phyloP scores from a whole-genome alignment of 2,888 invertebrate genomes.

The Lasioglossum marginatum region DNA sequence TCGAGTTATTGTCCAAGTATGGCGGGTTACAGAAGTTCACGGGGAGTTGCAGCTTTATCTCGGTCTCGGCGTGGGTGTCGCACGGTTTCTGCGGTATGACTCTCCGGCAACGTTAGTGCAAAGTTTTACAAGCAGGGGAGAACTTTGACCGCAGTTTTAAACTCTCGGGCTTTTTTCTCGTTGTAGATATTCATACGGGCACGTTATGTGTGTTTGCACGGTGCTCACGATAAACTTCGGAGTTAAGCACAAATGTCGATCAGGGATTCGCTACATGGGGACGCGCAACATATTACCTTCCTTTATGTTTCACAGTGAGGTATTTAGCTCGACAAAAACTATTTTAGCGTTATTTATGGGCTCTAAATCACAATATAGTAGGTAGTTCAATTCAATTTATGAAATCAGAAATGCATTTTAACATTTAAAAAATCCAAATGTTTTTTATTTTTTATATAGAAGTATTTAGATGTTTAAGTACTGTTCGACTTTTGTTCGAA shows the following conservation, averaged over 20 bases:
- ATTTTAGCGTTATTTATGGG: no score
- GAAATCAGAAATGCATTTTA: no score
- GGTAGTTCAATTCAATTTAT: no score
- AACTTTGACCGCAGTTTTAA: conserved; percentile 53
- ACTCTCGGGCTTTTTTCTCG: conserved; percentile 35
- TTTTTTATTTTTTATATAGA: no score
- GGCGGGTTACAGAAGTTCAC: conserved; percentile 34
- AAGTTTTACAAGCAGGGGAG: conserved; percentile 39
- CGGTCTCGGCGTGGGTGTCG: conserved; percentile 42
- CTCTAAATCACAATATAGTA: no score
- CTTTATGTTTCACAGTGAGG: no score
- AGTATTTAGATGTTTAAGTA: no score
- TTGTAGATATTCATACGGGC: neutral
- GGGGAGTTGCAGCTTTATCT: conserved; percentile 46
- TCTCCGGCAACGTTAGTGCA: conserved; percentile 23
- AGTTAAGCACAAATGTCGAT: neutral
- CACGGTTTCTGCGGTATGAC: conserved; percentile 43
- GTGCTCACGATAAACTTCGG: neutral
- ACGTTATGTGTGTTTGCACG: neutral
- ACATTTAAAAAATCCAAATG: no score
- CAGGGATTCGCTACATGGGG: neutral
- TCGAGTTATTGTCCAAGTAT: conserved; percentile 32
- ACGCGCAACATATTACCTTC: no score
- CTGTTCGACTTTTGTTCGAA: no score
- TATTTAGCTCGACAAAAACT: no score